Conservation (phyloP, 2,888 invertebrate genomes). For the Ephialtes manifestator region DNA sequence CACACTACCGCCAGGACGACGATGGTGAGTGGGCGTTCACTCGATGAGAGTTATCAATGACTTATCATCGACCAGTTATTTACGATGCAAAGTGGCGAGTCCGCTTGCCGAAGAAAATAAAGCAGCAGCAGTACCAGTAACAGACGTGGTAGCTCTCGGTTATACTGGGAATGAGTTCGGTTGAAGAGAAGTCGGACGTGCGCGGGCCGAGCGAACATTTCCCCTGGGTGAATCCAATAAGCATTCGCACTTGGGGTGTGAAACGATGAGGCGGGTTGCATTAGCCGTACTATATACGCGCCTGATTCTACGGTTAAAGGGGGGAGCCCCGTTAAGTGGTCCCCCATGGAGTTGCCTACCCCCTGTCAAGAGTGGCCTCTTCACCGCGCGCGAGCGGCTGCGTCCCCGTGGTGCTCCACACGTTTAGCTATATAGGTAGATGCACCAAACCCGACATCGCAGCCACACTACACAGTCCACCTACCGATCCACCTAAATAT, state of each 20-base stretch:
- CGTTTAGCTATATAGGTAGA: constrained; percentile 47
- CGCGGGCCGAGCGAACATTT: constrained; percentile 45
- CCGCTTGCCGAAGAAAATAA: constrained; percentile 14
- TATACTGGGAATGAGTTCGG: constrained; percentile 26
- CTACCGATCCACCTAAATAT: constrained; percentile 61
- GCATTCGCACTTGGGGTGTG: constrained; percentile 76
- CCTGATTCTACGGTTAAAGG: constrained; percentile 62
- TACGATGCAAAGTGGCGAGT: constrained; percentile 51
- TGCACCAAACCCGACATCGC: constrained; percentile 18
- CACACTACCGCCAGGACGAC: constrained; percentile 45
- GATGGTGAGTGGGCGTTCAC: constrained; percentile 55
- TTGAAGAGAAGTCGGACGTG: constrained; percentile 29
- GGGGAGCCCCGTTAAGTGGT: constrained; percentile 83
- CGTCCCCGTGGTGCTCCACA: constrained; percentile 57
- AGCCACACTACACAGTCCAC: constrained; percentile 44
- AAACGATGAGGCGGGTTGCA: constrained; percentile 78
- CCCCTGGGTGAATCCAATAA: constrained; percentile 69
- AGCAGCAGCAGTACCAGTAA: constrained; percentile 3
- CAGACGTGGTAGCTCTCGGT: constrained; percentile 26
- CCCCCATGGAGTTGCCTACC: constrained; percentile 82
- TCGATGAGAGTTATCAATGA: constrained; percentile 63
- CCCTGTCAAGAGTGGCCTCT: constrained; percentile 81
- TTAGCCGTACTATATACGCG: constrained; percentile 70
- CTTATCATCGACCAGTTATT: constrained; percentile 65
- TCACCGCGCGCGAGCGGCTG: constrained; percentile 56